Evolutionary conservation across 2,888 invertebrate species (phyloP).

Genomic region (Carterocephalus palaemon): DNA sequence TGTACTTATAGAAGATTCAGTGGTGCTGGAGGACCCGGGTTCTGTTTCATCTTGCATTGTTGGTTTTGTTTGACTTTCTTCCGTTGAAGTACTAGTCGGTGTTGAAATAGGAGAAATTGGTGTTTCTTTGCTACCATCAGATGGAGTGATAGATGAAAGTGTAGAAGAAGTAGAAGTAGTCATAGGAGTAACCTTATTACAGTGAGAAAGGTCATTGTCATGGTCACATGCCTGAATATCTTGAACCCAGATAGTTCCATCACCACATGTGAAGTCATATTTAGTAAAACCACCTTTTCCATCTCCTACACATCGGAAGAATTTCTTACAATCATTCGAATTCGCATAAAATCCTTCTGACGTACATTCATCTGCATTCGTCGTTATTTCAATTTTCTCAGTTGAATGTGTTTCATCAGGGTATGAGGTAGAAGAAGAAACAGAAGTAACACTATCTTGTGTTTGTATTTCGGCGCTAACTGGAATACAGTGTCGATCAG

Average conservation of each 20-base stretch:
- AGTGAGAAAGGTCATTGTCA: constrained; percentile 21
- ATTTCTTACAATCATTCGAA: constrained; percentile 28
- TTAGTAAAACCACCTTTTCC: constrained; percentile 61
- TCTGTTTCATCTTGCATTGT: constrained; percentile 25
- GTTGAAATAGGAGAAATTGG: too few species aligned
- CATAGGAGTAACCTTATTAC: constrained; percentile 3
- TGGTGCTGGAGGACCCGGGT: constrained; percentile 18
- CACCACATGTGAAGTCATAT: constrained; percentile 78
- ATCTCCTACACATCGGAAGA: constrained; percentile 76
- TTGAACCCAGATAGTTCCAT: constrained; percentile 81
- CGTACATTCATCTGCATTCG: constrained; percentile 23
- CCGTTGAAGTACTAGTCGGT: constrained; percentile 26
- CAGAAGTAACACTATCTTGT: neutral
- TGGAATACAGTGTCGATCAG: constrained; percentile 1
- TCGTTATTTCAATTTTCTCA: constrained; percentile 11
- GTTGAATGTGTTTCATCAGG: constrained; percentile 7
- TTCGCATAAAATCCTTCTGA: constrained; percentile 32
- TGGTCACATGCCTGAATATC: constrained; percentile 78
- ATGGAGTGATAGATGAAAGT: constrained; percentile 9
- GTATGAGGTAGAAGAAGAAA: constrained; percentile 9
- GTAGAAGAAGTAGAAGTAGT: constrained; percentile 1
- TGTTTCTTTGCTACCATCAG: too few species aligned
- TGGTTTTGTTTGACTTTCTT: constrained; percentile 10
- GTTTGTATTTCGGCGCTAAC: neutral
- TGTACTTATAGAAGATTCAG: constrained; percentile 9